Conservation (phyloP, 2,888 invertebrate species). For the Drosophila neoperkinsi region DNA sequence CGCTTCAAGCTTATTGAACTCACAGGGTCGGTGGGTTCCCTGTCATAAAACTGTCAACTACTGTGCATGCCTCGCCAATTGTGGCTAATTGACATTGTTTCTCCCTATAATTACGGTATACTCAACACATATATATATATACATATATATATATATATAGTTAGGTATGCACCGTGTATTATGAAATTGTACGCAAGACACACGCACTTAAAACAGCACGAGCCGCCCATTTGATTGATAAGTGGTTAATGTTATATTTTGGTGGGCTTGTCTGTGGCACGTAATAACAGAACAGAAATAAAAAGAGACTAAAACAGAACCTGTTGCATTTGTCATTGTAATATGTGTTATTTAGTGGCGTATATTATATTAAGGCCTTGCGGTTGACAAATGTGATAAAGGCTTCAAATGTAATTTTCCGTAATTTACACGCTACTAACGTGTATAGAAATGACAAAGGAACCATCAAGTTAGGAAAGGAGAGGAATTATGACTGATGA, state of each 20-base stretch:
- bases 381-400: not conserved
- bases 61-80: conserved; percentile 21
- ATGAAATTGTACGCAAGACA: conserved; percentile 4
- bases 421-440: not conserved
- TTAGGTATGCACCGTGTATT: not conserved
- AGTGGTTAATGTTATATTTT: not conserved
- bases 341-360: not conserved
- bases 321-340: conserved; percentile 18
- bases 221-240: conserved; percentile 27
- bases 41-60: conserved; percentile 36
- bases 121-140: not conserved
- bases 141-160: not conserved
- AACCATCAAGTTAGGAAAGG: not conserved
- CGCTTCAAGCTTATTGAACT: conserved; percentile 26
- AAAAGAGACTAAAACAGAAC: conserved; percentile 3
- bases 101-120: conserved; percentile 29
- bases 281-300: conserved; percentile 9
- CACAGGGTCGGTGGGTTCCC: not conserved
- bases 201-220: conserved; percentile 29
- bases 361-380: not conserved
- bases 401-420: not conserved
- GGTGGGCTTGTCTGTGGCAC: conserved; percentile 28
- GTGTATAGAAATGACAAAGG: not conserved
- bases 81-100: conserved; percentile 34
- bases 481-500: not conserved